Evolutionary conservation across 2,888 invertebrate species (phyloP).

Genomic region (Oligia latruncula): DNA sequence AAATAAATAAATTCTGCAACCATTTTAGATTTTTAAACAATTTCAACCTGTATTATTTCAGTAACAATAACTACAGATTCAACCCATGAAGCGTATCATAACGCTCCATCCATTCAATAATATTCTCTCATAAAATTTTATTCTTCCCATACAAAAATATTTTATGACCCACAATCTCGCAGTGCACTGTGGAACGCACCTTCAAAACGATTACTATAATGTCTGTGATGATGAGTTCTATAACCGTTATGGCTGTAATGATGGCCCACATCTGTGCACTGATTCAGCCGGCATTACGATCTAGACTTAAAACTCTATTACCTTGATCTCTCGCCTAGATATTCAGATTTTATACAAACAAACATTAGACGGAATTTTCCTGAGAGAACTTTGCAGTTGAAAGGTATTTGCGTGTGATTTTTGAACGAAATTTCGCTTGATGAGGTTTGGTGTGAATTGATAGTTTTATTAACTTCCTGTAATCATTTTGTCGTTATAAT

Average conservation of each 20-base stretch:
- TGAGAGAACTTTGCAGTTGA: neutral
- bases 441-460: neutral
- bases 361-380: constrained; percentile 31
- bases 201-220: constrained; percentile 80
- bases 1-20: neutral
- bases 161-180: constrained; percentile 21
- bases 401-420: neutral
- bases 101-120: constrained; percentile 18
- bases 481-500: neutral
- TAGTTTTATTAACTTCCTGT: neutral
- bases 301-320: constrained; percentile 57
- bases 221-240: constrained; percentile 83
- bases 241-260: constrained; percentile 84
- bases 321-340: constrained; percentile 33
- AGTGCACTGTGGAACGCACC: constrained; percentile 67
- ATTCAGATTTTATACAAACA: constrained; percentile 55
- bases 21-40: neutral
- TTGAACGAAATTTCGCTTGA: neutral
- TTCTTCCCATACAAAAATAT: constrained; percentile 38
- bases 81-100: constrained; percentile 12
- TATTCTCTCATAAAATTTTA: constrained; percentile 46
- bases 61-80: neutral
- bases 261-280: constrained; percentile 81
- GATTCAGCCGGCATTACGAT: constrained; percentile 58
- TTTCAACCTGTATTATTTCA: neutral